phyloP scores from a whole-genome alignment of 2,888 invertebrate genomes.

The Panopea generosa region DNA sequence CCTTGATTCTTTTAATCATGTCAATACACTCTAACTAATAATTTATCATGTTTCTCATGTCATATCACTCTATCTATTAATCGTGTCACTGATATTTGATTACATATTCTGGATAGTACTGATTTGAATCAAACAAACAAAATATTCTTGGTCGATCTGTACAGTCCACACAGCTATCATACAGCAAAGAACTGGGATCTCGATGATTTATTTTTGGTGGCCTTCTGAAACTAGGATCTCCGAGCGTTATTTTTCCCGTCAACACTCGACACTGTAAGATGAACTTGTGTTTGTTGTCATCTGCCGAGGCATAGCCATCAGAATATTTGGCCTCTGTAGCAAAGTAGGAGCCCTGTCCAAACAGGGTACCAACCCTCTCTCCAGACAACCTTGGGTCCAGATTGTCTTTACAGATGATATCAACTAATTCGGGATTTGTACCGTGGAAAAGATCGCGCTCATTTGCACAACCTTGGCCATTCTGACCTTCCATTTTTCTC shows the following conservation, averaged over 20 bases:
- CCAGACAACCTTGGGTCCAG: constrained; percentile 72
- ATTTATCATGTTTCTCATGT: too few relatives aligned
- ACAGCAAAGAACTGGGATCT: constrained; percentile 32
- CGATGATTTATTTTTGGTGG: constrained; percentile 68
- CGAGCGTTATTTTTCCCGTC: constrained; percentile 72
- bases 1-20: too few relatives aligned
- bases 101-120: constrained; percentile 81
- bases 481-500: constrained; percentile 46
- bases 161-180: constrained; percentile 78
- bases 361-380: constrained; percentile 66
- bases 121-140: constrained; percentile 77
- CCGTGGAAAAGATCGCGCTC: constrained; percentile 71
- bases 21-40: too few relatives aligned
- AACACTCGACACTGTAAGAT: constrained; percentile 78
- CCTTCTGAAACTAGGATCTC: constrained; percentile 64
- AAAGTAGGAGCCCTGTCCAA: constrained; percentile 74
- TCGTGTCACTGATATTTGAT: constrained; percentile 66
- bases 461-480: constrained; percentile 65
- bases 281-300: constrained; percentile 56
- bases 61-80: too few relatives aligned
- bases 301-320: constrained; percentile 65
- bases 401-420: constrained; percentile 68
- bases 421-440: constrained; percentile 56
- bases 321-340: constrained; percentile 71
- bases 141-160: constrained; percentile 72